Evolutionary conservation across 2,797 vertebrate species (phyloP).

Genomic region (Pseudotriccus pelzelni): DNA sequence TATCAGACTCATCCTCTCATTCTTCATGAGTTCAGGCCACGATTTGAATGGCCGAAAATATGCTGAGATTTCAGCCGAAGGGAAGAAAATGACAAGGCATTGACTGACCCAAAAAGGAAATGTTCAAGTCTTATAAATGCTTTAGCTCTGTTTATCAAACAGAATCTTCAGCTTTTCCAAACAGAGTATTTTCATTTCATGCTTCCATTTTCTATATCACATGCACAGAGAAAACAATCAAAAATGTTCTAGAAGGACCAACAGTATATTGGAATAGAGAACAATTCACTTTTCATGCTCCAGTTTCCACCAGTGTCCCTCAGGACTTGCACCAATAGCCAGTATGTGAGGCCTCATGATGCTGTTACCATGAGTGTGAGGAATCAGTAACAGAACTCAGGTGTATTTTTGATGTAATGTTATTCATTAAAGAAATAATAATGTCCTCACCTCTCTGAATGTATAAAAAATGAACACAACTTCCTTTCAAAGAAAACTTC

Average conservation of each 20-base stretch:
- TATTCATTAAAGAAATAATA: neutral
- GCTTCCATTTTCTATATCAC: conserved; percentile 18
- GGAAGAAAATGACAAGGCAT: conserved; percentile 8
- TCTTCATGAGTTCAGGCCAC: neutral
- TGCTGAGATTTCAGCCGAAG: neutral
- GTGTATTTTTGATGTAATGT: neutral
- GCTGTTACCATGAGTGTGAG: neutral
- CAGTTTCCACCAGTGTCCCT: neutral
- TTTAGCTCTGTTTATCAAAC: conserved; percentile 43
- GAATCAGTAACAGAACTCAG: neutral
- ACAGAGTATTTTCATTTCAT: conserved; percentile 39
- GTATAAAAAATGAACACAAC: neutral
- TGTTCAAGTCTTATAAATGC: conserved; percentile 7
- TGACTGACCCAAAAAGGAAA: conserved; percentile 66
- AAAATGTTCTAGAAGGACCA: neutral
- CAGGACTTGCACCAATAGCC: neutral
- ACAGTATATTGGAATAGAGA: neutral
- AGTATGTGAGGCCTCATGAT: neutral
- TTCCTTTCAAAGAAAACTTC: neutral
- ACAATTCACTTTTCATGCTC: neutral
- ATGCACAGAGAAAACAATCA: neutral
- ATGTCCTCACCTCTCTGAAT: neutral
- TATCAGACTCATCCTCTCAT: neutral
- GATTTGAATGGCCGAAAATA: neutral
- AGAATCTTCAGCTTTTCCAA: conserved; percentile 40